phyloP scores from a whole-genome alignment of 2,888 invertebrate species.

The Thereva nobilitata region DNA sequence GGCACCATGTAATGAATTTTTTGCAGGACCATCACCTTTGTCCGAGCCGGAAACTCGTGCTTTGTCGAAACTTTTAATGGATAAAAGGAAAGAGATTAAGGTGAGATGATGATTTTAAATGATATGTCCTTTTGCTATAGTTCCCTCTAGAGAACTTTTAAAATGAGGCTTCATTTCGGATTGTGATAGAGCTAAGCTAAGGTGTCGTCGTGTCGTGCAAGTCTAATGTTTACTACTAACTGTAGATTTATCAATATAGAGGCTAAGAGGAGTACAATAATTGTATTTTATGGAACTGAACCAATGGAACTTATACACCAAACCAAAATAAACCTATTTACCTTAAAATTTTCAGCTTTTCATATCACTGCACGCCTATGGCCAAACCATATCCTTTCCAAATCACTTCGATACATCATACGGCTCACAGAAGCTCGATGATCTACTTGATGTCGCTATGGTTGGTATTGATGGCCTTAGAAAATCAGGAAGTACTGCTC shows the following conservation, averaged over 20 bases:
- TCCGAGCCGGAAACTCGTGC: constrained; percentile 79
- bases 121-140: no score
- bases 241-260: no score
- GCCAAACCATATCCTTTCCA: constrained; percentile 71
- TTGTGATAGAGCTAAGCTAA: neutral
- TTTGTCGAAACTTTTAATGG: constrained; percentile 65
- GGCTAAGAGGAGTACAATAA: no score
- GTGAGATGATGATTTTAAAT: no score
- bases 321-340: neutral
- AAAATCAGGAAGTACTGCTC: constrained; percentile 52
- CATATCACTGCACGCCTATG: constrained; percentile 69
- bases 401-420: constrained; percentile 52
- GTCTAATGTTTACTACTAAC: no score
- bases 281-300: no score
- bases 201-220: neutral
- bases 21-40: constrained; percentile 71
- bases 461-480: constrained; percentile 54
- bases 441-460: constrained; percentile 56
- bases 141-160: no score
- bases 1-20: constrained; percentile 75
- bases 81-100: constrained; percentile 66
- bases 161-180: constrained; percentile 41
- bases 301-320: no score
- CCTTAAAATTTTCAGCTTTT: constrained; percentile 60
- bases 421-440: constrained; percentile 52